Base-by-base conservation (phyloP, 2,113 vertebrate genomes). In the Orcinus orca region DNA sequence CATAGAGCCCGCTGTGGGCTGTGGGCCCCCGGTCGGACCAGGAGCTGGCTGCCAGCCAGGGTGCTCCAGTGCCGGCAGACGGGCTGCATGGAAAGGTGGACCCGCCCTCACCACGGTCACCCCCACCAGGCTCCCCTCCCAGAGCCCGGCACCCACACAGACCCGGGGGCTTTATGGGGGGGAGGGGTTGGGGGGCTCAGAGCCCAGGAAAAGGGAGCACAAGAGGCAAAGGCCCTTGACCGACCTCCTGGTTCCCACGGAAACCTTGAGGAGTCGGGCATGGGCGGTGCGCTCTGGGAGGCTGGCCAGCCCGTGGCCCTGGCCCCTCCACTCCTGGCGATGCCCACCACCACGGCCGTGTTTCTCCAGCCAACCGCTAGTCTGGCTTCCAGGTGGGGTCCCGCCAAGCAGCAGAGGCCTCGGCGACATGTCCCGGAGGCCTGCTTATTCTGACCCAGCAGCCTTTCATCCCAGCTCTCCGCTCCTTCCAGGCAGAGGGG, bases 401-500 rank as follows among this genome's bases (percentile, higher is more conserved):
- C 33, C 2, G 1, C 60, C 17, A 0, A 11, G 23, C 25, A 2
- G 55, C 80, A 67, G 65, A 60, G 55, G 44, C 36, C 31, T 29
- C 3, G 1, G 62, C 1, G 23, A 58, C 44, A 4, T 0, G 0
- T 4, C 3, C 10, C 0, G 1, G 67, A 0, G n/a, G 13, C 12
- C 55, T 33, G 73, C 47, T 60, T 4, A 8, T 29, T 58, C 23
- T 1, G 31, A 33, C 58, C 74, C 2, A 3, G 74, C 13, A 31
- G 36, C 55, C 10, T 1, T 17, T 17, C 23, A 18, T 17, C 36
- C 63, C 4, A 6, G 4, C n/a, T 44, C 11, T 47, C 58, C 0
- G 0, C 71, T n/a, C 18, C 2, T 23, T 13, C 50, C 77, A 41
- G 29, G 70, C 44, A 38, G 25, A 33, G 26, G 17, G 33, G 29